These are phyloP conservation scores for Arge pagana DNA, from an alignment of 2,888 invertebrate genomes.

Conservation along the genomic window DNA sequence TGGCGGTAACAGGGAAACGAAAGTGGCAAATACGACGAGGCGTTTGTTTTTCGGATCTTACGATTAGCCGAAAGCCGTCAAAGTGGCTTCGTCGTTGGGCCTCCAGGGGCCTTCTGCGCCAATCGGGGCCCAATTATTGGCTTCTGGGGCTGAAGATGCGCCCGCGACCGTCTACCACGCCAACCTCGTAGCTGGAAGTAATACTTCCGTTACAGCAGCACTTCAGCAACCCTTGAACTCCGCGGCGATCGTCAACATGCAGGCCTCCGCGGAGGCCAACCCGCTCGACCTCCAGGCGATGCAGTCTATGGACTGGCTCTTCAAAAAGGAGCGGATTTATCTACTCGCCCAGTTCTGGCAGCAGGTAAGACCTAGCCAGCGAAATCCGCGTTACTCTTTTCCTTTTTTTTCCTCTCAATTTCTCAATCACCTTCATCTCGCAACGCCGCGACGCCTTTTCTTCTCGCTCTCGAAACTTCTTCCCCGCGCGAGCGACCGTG, in stretches of 20 bases:
- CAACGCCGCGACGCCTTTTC: too few species aligned
- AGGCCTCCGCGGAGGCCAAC: constrained; percentile 72
- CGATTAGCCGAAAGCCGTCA: constrained; percentile 56
- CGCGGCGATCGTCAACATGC: constrained; percentile 67
- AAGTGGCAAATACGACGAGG: constrained; percentile 29
- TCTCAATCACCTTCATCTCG: too few species aligned
- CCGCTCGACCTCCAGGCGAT: constrained; percentile 92
- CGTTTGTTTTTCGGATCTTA: constrained; percentile 47
- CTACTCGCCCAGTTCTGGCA: constrained; percentile 94
- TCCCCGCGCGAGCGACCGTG: too few species aligned
- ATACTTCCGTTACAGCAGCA: constrained; percentile 52
- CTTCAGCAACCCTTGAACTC: constrained; percentile 53
- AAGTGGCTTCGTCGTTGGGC: constrained; percentile 59
- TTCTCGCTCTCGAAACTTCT: too few species aligned
- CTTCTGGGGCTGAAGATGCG: constrained; percentile 49
- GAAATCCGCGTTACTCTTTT: too few species aligned
- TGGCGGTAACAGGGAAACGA: constrained; percentile 28
- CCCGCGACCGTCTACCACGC: constrained; percentile 55
- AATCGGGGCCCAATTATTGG: constrained; percentile 57
- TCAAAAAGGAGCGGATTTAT: constrained; percentile 94
- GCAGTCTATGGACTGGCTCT: constrained; percentile 96
- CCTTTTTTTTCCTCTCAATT: constrained; percentile 8
- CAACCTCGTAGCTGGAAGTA: constrained; percentile 55
- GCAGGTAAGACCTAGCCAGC: constrained; percentile 79
- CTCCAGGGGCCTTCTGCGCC: constrained; percentile 59